These are phyloP conservation scores for Xestia sexstrigata DNA, from an alignment of 2,888 invertebrate genomes.

Conservation along the genomic window DNA sequence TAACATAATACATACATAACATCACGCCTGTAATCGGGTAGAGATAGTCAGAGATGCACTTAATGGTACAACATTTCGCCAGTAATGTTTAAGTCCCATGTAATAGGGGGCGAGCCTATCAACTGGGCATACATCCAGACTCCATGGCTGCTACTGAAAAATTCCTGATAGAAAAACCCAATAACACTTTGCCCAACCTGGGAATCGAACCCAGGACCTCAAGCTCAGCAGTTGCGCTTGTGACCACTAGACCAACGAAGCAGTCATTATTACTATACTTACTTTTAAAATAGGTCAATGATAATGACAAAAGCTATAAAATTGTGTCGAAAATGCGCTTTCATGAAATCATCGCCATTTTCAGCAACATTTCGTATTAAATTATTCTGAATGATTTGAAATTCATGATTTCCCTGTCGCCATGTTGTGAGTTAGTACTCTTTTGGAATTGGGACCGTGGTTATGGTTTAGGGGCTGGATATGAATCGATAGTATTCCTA, in stretches of 20 bases:
- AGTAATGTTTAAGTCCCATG: background rate
- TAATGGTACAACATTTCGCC: background rate
- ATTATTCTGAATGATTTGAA: slow-evolving; percentile 52
- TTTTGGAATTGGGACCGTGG: slow-evolving; percentile 4
- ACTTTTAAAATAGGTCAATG: slow-evolving; percentile 14
- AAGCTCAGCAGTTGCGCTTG: background rate
- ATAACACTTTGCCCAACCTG: background rate
- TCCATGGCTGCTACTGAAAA: background rate
- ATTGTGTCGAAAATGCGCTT: slow-evolving; percentile 26
- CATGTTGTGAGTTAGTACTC: slow-evolving; percentile 17
- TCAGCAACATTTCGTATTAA: slow-evolving; percentile 47
- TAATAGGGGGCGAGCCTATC: background rate
- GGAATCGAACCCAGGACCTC: background rate
- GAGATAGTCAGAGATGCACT: background rate
- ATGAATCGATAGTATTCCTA: background rate
- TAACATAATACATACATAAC: too few species aligned
- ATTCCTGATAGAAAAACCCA: background rate
- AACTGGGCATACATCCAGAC: background rate
- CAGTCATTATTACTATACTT: background rate
- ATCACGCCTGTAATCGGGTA: background rate
- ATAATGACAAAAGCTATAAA: slow-evolving; percentile 12
- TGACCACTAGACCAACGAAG: background rate
- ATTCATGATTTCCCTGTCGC: slow-evolving; percentile 64
- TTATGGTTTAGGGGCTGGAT: background rate
- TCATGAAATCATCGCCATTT: slow-evolving; percentile 59